phyloP scores from a whole-genome alignment of 2,113 vertebrate genomes.

The Mus musculus region DNA sequence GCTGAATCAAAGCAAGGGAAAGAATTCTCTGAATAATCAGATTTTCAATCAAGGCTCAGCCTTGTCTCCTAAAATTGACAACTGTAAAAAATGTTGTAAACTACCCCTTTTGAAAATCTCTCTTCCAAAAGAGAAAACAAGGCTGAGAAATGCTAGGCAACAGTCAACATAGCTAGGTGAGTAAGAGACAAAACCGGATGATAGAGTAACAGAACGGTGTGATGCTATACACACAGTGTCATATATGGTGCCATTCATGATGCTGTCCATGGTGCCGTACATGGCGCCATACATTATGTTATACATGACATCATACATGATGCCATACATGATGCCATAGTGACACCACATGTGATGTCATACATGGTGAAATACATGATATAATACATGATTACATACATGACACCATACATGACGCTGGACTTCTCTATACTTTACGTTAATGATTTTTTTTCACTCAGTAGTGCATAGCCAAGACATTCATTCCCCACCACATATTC shows the following conservation, averaged over 20 bases:
- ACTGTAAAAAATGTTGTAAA: background rate
- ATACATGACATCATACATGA: no score
- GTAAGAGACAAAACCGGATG: background rate
- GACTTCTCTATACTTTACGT: background rate
- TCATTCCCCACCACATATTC: background rate
- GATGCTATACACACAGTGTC: no score
- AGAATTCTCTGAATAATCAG: constrained; percentile 1
- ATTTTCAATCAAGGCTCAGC: background rate
- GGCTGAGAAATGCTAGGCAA: background rate
- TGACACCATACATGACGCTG: background rate
- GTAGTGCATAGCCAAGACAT: background rate
- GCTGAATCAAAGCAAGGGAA: constrained; percentile 34
- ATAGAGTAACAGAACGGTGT: background rate
- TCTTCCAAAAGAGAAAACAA: background rate
- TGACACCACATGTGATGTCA: no score
- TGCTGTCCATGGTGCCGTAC: no score
- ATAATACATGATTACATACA: no score
- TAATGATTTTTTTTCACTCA: background rate
- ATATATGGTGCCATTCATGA: background rate
- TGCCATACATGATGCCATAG: no score
- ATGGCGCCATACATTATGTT: no score
- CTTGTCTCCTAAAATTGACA: background rate
- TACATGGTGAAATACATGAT: no score
- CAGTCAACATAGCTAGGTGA: background rate
- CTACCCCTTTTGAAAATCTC: background rate